A percentile compares a stretch with the other conserved stretches of the same genome.
These are phyloP conservation scores for Ciconia maguari DNA, from an alignment of 2,113 vertebrate species.

Conservation along the genomic window DNA sequence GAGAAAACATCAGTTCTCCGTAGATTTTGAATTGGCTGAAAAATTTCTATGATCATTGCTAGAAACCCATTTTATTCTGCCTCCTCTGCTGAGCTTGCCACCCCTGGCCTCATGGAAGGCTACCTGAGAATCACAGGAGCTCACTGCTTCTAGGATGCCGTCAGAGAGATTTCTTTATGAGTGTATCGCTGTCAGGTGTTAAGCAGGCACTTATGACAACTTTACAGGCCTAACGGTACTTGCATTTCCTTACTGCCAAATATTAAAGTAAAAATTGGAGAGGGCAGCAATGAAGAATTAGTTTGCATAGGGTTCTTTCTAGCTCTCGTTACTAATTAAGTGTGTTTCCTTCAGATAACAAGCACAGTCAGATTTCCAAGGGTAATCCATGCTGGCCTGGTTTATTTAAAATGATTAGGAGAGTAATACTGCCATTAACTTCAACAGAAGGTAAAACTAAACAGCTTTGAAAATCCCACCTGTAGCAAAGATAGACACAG, in stretches of 20 bases:
- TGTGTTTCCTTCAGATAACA: background rate
- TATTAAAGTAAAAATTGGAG: background rate
- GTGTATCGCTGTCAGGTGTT: background rate
- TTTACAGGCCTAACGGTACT: background rate
- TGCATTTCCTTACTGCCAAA: background rate
- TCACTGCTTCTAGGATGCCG: background rate
- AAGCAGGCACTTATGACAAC: background rate
- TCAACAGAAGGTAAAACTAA: background rate
- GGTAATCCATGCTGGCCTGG: background rate
- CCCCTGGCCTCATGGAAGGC: background rate
- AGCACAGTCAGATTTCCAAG: background rate
- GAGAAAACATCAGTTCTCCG: background rate
- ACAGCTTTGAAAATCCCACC: background rate
- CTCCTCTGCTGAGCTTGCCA: background rate
- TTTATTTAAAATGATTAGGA: background rate
- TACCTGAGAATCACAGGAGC: background rate
- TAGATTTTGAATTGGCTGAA: background rate
- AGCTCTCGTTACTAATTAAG: background rate
- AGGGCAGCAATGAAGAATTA: background rate
- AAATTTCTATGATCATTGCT: background rate
- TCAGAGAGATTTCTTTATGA: background rate
- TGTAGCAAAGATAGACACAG: background rate
- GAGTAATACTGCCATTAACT: background rate
- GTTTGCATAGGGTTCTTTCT: background rate
- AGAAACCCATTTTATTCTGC: background rate